phyloP scores from a whole-genome alignment of 2,888 invertebrate genomes.

The Cyrtodaria siliqua region DNA sequence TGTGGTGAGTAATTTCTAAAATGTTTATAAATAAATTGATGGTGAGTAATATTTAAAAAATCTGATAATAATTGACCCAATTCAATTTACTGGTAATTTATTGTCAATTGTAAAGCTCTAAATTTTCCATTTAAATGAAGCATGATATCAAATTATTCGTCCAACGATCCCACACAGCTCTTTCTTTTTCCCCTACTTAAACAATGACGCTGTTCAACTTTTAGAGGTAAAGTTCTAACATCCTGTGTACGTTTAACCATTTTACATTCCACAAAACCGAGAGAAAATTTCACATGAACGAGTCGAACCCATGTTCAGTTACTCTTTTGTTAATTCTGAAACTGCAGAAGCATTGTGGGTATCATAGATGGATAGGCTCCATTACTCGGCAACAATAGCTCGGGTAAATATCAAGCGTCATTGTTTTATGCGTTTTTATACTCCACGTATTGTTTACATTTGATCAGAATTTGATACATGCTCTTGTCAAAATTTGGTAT shows the following conservation, averaged over 20 bases:
- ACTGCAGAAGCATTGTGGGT: conserved; percentile 37
- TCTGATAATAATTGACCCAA: too few species aligned
- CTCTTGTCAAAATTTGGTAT: conserved; percentile 54
- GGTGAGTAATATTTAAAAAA: too few species aligned
- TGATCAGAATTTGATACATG: conserved; percentile 61
- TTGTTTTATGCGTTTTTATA: conserved; percentile 60
- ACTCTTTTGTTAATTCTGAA: conserved; percentile 53
- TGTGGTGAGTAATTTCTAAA: too few species aligned
- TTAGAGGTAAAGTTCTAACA: too few species aligned
- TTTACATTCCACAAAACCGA: conserved; percentile 48
- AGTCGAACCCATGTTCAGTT: conserved; percentile 36
- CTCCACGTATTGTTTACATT: conserved; percentile 35
- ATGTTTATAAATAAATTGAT: too few species aligned
- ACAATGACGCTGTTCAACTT: too few species aligned
- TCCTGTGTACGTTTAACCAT: conserved; percentile 7
- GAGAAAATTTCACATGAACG: conserved; percentile 56
- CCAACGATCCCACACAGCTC: too few species aligned
- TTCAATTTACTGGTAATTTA: too few species aligned
- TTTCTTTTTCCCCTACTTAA: too few species aligned
- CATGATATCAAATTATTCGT: too few species aligned
- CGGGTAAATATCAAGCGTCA: conserved; percentile 48
- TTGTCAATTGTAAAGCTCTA: too few species aligned
- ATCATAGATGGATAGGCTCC: conserved; percentile 31
- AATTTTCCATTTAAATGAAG: too few species aligned
- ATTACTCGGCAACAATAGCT: conserved; percentile 51